These are phyloP conservation scores for Bufotes viridis DNA, from an alignment of 2,797 vertebrate genomes.

Conservation along the genomic window DNA sequence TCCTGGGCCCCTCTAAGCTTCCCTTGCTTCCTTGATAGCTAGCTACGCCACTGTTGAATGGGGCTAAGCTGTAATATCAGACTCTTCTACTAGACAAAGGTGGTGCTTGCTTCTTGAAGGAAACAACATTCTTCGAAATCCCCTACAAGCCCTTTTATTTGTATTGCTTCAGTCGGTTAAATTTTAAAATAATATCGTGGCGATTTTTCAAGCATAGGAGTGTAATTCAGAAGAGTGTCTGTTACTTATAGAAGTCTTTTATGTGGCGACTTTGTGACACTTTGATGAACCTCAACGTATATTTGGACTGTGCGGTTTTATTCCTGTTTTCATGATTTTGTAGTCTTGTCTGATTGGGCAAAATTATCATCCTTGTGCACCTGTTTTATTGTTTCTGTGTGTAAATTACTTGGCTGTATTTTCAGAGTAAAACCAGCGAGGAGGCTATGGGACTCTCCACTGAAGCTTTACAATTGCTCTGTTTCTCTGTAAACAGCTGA, in stretches of 20 bases:
- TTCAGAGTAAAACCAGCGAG: slow-evolving; percentile 45
- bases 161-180: not conserved
- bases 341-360: slow-evolving; percentile 45
- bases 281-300: slow-evolving; percentile 30
- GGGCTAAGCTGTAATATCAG: not conserved
- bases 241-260: slow-evolving; percentile 29
- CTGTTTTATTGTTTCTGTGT: slow-evolving; percentile 60
- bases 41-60: no score
- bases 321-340: slow-evolving; percentile 49
- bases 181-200: slow-evolving; percentile 11
- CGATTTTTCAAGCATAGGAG: slow-evolving; percentile 5
- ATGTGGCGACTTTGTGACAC: not conserved
- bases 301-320: slow-evolving; percentile 31
- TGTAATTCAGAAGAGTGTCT: slow-evolving; percentile 21
- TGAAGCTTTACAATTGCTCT: slow-evolving; percentile 51
- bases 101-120: not conserved
- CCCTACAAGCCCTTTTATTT: not conserved
- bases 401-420: slow-evolving; percentile 60
- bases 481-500: slow-evolving; percentile 40
- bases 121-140: not conserved
- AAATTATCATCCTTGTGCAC: slow-evolving; percentile 53
- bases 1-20: no score
- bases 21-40: no score
- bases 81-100: not conserved
- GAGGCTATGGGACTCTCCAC: slow-evolving; percentile 40